phyloP scores from a whole-genome alignment of 2,113 vertebrate species.

The Himantopus leucocephalus region DNA sequence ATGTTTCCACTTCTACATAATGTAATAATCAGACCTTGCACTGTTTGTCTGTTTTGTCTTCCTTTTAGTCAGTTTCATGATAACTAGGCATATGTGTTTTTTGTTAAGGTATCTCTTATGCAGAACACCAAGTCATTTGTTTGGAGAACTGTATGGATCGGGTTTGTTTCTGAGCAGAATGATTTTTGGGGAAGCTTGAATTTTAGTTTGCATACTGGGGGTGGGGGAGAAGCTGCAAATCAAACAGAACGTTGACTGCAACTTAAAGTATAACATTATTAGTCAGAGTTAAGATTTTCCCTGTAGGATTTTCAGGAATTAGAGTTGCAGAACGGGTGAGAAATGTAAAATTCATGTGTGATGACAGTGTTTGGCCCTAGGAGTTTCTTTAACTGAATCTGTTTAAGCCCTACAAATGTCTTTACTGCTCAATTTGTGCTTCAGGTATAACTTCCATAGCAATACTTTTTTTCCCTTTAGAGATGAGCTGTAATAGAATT shows the following conservation, averaged over 20 bases:
- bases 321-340: neutral
- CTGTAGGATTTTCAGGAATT: neutral
- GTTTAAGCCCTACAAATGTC: neutral
- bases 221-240: neutral
- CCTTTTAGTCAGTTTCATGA: neutral
- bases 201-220: neutral
- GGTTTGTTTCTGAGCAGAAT: neutral
- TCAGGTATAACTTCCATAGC: neutral
- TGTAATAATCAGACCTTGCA: neutral
- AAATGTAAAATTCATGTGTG: neutral
- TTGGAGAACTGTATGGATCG: neutral
- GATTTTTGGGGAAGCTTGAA: neutral
- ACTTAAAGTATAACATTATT: neutral
- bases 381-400: neutral
- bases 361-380: neutral
- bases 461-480: neutral
- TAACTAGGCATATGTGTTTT: neutral
- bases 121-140: neutral
- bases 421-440: conserved; percentile 28
- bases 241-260: neutral
- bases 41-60: neutral
- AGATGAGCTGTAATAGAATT: neutral
- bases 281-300: neutral
- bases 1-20: neutral
- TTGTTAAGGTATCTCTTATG: neutral